Evolutionary conservation across 2,797 vertebrate species (phyloP), one percentile per base, ranked within the genome.

Genomic region (Allobates femoralis): DNA sequence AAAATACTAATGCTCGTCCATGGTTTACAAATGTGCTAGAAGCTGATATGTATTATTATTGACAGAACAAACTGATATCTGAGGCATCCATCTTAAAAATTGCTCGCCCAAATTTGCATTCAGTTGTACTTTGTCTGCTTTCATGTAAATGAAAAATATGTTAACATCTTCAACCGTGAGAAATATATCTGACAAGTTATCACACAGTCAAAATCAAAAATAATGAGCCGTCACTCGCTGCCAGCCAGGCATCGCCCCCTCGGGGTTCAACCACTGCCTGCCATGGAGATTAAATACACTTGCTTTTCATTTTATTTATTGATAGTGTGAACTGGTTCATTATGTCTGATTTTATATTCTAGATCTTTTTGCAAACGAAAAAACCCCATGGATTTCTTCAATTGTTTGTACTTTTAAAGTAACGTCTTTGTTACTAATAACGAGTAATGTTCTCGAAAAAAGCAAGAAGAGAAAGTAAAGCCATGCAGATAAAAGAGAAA

Each of bases 261-360:
- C 37, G 79, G 79, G 85, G 55, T 60, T 34, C 56, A 82, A 67
- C 53, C 73, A 58, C 32, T 77, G 85, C 79, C 85, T 86, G 50
- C 58, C 79, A 67, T 81, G 79, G 58, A 86, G 85, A 87, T 87
- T 78, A 82, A 87, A 87, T 87, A 87, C 80, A 87, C 58, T 69
- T 79, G 85, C 58, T 83, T 83, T 83, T 87, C 71, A 78, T 69
- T 87, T 69, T 87, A 87, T 87, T 87, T 87, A 87, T 83, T 87
- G 73, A 86, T 77, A 71, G 85, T 71, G 60, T 83, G 85, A 78
- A 77, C 80, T 83, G 80, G 32, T 87, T 87, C 74, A 87, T 87
- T 87, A 87, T 78, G 51, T 50, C 69, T 78, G 50, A 87, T 78
- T 77, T 55, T 87, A 80, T 83, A 73, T 67, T 55, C 67, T 53